Evolutionary conservation across 2,113 vertebrate species (phyloP).

Genomic region (Peromyscus californicus): DNA sequence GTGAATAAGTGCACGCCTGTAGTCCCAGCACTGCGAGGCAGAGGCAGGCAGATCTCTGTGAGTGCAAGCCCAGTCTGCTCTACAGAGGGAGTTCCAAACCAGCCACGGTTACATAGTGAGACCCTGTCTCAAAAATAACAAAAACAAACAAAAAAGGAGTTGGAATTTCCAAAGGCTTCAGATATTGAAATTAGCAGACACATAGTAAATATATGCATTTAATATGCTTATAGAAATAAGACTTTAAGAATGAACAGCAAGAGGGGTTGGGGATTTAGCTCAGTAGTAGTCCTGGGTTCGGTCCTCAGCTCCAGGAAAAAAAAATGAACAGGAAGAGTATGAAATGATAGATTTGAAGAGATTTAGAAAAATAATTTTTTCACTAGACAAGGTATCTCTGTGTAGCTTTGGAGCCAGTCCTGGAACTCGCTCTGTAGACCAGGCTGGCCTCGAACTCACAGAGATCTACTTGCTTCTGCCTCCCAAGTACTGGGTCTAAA

Average conservation of each 20-base stretch:
- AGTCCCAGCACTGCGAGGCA: no score
- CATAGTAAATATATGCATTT: not conserved
- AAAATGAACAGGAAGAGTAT: not conserved
- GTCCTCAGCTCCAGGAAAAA: no score
- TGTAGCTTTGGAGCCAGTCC: no score
- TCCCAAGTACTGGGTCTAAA: no score
- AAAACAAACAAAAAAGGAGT: not conserved
- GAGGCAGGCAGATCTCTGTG: no score
- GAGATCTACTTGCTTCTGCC: not conserved
- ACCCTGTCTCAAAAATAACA: not conserved
- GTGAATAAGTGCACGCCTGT: no score
- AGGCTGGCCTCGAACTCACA: no score
- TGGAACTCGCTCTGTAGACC: no score
- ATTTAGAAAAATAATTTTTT: not conserved
- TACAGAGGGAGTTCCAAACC: not conserved
- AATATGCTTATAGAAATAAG: not conserved
- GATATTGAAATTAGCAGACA: not conserved
- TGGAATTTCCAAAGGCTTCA: not conserved
- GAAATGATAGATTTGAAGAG: conserved; percentile 22
- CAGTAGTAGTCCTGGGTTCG: no score
- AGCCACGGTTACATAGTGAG: not conserved
- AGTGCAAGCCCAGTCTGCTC: no score
- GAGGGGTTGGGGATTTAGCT: no score
- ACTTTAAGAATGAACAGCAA: not conserved
- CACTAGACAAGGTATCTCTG: no score